These are phyloP conservation scores for Tychaedon coryphoeus DNA, from an alignment of 2,113 vertebrate genomes.

Conservation along the genomic window DNA sequence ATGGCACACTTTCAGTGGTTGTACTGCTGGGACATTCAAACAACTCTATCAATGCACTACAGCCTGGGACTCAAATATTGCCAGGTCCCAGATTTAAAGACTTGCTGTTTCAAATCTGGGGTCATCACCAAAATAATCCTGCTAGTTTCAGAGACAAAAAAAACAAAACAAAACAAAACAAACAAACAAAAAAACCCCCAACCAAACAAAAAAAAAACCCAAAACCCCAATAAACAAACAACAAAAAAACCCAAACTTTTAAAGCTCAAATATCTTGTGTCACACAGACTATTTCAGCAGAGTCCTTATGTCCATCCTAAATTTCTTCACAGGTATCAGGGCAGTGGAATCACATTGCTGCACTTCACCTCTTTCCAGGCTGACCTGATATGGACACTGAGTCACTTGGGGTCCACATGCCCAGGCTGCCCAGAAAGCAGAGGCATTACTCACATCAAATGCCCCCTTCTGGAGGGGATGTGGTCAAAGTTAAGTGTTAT, in stretches of 20 bases:
- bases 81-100: neutral
- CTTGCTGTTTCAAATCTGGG: neutral
- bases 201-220: neutral
- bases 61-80: neutral
- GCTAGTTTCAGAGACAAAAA: constrained; percentile 6
- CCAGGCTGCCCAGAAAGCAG: neutral
- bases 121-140: constrained; percentile 19
- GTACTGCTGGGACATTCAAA: neutral
- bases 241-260: neutral
- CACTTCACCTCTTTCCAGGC: neutral
- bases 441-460: neutral
- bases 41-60: neutral
- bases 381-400: neutral
- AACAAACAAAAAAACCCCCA: too few relatives aligned
- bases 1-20: neutral
- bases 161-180: neutral
- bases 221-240: too few relatives aligned
- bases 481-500: neutral
- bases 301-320: neutral
- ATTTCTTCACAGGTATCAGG: neutral
- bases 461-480: neutral
- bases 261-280: constrained; percentile 1
- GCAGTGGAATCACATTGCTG: neutral
- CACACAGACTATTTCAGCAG: neutral
- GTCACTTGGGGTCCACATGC: neutral